Evolutionary conservation across 2,797 vertebrate species (phyloP), one percentile per base, ranked within the genome.

Genomic region (Uromys caudimaculatus): DNA sequence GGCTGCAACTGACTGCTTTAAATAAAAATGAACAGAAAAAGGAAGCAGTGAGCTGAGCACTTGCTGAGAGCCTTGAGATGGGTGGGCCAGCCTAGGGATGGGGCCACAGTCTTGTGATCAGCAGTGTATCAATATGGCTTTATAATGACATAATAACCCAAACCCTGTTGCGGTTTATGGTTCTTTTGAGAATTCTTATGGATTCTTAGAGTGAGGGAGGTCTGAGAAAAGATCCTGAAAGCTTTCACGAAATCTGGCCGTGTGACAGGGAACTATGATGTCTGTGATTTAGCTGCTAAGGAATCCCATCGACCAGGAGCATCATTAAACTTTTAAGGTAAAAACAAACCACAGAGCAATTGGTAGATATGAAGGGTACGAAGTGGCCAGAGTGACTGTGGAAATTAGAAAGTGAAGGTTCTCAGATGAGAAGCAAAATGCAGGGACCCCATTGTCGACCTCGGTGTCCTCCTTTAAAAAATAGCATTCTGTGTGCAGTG

Each of bases 151-250:
- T 97, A 98, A 98, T 98, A 98, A 98, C 98, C 98, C 97, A 98
- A 98, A 98, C 98, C 97, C 97, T 98, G 97, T 97, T 98, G 98
- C 97, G 90, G 97, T 98, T 99, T 98, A 98, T 98, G 98, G 98
- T 98, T 97, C 98, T 98, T 98, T 96, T 97, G 98, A 99, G 98
- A 98, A 98, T 99, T 98, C 98, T 98, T 98, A 98, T 98, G 97
- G 98, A 98, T 98, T 98, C 98, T 98, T 98, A 97, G 98, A 98
- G 97, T 98, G 97, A 98, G 89, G 38, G 97, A 98, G 97, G 96
- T 98, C 98, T 98, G 97, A 96, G 98, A 97, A 98, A 98, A 98
- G 97, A 98, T 98, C 97, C 97, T 97, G 98, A 98, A 98, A 98
- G 98, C 98, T 98, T 98, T 98, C 16, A 90, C 97, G 95, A 98